Percentiles rank a stretch among this genome's conserved stretches.
Conservation (phyloP, 2,113 vertebrate genomes). For the Maylandia zebra region DNA sequence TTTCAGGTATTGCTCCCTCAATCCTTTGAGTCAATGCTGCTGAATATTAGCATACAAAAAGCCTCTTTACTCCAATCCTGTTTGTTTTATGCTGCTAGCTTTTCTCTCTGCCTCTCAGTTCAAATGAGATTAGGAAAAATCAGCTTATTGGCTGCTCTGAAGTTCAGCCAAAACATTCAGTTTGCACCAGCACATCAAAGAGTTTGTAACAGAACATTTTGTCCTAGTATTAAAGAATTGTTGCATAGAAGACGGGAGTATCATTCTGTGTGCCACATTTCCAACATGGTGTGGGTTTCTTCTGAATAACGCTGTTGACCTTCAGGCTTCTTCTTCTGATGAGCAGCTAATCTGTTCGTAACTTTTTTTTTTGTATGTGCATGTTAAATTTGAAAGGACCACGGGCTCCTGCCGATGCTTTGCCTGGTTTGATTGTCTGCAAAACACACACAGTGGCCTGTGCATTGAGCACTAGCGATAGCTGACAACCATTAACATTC, state of each 20-base stretch:
- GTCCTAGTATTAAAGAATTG: neutral
- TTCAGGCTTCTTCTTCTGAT: neutral
- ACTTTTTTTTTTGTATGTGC: slow-evolving; percentile 1
- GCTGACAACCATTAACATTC: slow-evolving; percentile 10
- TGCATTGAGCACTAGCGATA: neutral
- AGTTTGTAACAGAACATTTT: neutral
- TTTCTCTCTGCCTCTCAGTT: neutral
- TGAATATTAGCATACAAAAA: slow-evolving; percentile 1
- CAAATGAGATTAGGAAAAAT: slow-evolving; percentile 39
- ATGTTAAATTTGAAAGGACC: neutral
- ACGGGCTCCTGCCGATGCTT: neutral
- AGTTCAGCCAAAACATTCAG: slow-evolving; percentile 14
- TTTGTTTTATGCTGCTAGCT: slow-evolving; percentile 34
- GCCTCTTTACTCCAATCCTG: slow-evolving; percentile 34
- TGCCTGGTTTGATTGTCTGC: neutral
- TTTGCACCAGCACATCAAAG: neutral
- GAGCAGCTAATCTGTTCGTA: neutral
- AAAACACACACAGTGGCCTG: neutral
- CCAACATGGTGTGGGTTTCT: neutral
- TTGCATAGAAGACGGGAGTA: neutral
- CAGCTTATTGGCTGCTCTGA: slow-evolving; percentile 40
- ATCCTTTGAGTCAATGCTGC: neutral
- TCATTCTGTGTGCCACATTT: neutral
- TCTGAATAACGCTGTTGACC: neutral
- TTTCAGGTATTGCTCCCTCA: neutral